These are phyloP conservation scores for Rhabdomys dilectus DNA, from an alignment of 2,113 vertebrate genomes.

Conservation along the genomic window DNA sequence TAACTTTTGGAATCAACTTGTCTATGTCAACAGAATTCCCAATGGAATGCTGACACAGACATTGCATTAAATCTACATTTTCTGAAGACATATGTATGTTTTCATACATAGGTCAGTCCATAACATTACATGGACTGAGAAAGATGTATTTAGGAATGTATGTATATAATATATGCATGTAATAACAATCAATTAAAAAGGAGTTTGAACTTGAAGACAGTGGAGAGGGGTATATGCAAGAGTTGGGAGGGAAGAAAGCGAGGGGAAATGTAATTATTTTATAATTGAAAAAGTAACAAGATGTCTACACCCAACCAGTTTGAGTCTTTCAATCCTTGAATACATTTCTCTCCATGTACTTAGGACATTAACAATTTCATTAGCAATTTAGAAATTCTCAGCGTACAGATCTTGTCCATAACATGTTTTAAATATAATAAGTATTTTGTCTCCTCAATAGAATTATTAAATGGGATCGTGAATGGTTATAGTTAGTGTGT, in stretches of 20 bases:
- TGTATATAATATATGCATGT: not conserved
- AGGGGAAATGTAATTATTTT: not conserved
- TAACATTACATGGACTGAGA: not conserved
- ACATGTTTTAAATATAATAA: not conserved
- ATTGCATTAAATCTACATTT: slow-evolving; percentile 29
- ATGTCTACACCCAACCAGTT: not conserved
- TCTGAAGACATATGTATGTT: not conserved
- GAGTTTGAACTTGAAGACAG: not conserved
- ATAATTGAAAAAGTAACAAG: not conserved
- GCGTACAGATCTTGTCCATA: not conserved
- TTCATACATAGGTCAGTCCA: not conserved
- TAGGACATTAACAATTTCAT: not conserved
- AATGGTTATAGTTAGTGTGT: not conserved
- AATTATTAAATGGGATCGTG: not conserved
- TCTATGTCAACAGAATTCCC: not conserved
- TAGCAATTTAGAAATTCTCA: slow-evolving; percentile 29
- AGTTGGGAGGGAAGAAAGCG: not conserved
- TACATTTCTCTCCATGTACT: slow-evolving; percentile 7
- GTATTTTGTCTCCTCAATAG: slow-evolving; percentile 7
- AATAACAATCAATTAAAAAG: not conserved
- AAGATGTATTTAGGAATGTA: not conserved
- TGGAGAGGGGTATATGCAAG: not conserved
- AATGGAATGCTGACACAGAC: slow-evolving; percentile 1
- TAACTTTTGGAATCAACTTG: slow-evolving; percentile 12
- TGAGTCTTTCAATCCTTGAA: slow-evolving; percentile 24